Base-by-base conservation (phyloP, 2,888 invertebrate species). In the Acanthoscelides obtectus region DNA sequence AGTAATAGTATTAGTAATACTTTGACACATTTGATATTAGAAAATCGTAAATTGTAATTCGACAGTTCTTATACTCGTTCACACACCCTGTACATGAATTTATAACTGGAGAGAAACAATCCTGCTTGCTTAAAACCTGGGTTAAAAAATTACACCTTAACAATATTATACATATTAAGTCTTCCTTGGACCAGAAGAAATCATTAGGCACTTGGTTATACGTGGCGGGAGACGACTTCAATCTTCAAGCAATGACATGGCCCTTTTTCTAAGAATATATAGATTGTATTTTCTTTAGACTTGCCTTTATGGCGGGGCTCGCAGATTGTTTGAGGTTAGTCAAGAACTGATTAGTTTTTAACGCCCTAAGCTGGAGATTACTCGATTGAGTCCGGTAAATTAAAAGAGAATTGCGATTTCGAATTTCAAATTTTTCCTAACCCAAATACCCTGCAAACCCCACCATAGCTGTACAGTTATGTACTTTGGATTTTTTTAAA, bases 171-270 rank as follows among this genome's bases (percentile, higher is more conserved):
- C n/a, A n/a, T n/a, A 74, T 80, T 84, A 84, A 85, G 85, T 86
- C 85, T 85, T 85, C 84, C 83, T 86, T 86, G 86, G 86, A 85
- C 85, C 85, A 86, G 84, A 85, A 85, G 84, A 85, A 83, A 82
- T 83, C 80, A 82, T 85, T 85, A 86, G 86, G 86, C 86, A 86
- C 86, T 86, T 86, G 84, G 84, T 85, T 83, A 81, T 82, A 66
- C 45, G 83, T 84, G 83, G 82, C 82, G 82, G 81, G 79, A 76
- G 78, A 45, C 17, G 17, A 45, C 45, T 45, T 45, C 3, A 45
- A 45, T 17, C 17, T 17, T 45, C 17, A 45, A 45, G 78, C 76
- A 76, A 63, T 80, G 81, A 81, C 79, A 81, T 81, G 79, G 80
- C 17, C 3, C 17, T 45, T 12, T 45, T 45, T 45, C 45, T 12